Conservation (phyloP, 1,140 invertebrate species). For the Probaryconus sp. region DNA sequence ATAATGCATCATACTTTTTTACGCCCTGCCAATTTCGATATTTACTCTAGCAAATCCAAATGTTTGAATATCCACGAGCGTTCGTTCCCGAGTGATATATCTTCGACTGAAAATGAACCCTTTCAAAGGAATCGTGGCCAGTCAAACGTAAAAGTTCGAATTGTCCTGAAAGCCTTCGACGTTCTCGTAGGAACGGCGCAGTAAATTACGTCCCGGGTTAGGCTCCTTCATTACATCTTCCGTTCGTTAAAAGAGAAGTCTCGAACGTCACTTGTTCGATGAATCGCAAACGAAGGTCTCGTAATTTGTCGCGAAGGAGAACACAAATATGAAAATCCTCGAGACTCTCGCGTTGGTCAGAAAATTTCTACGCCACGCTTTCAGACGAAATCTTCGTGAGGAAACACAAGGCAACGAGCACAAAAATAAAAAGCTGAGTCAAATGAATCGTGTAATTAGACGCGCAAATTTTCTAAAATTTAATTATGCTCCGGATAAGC, state of each 20-base stretch:
- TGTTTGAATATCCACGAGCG: conserved; percentile 6
- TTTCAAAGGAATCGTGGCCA: conserved; percentile 9
- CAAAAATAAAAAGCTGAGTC: conserved; percentile 39
- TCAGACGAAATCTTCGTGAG: no score
- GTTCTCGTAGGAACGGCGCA: neutral
- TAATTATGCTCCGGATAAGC: conserved; percentile 52
- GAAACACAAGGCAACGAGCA: conserved; percentile 1
- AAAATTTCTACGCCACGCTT: neutral
- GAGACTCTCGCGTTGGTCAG: neutral
- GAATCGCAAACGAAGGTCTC: conserved; percentile 9
- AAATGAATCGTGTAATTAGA: conserved; percentile 61
- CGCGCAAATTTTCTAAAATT: conserved; percentile 40
- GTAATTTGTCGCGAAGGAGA: conserved; percentile 27
- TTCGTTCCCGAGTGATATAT: conserved; percentile 20
- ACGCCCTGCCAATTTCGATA: conserved; percentile 31
- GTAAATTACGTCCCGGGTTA: conserved; percentile 23
- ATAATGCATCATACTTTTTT: conserved; percentile 27
- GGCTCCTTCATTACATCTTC: conserved; percentile 24
- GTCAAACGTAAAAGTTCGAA: conserved; percentile 31
- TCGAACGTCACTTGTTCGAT: conserved; percentile 5
- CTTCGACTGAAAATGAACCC: conserved; percentile 20
- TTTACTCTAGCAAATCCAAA: conserved; percentile 8
- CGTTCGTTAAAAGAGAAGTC: conserved; percentile 26
- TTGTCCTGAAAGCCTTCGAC: conserved; percentile 17
- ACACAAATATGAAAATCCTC: conserved; percentile 28